These are phyloP conservation scores for Sitobion miscanthi DNA, from an alignment of 1,140 invertebrate genomes.

Conservation along the genomic window DNA sequence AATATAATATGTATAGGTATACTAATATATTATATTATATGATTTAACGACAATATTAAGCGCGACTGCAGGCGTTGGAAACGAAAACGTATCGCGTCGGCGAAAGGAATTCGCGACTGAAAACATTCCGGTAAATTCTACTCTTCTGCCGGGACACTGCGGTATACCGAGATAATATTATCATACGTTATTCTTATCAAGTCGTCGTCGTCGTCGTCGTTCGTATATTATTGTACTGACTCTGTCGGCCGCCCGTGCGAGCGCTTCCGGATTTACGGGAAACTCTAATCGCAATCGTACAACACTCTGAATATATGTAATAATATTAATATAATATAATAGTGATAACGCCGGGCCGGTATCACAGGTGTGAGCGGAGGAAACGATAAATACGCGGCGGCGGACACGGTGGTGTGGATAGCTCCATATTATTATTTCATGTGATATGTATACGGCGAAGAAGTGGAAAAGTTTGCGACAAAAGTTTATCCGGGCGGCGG, in stretches of 20 bases:
- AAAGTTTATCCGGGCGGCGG: conserved; percentile 27
- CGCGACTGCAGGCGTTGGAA: background rate
- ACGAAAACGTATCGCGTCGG: background rate
- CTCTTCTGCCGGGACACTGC: background rate
- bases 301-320: background rate
- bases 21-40: no score
- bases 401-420: background rate
- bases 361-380: background rate
- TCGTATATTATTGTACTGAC: background rate
- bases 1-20: no score
- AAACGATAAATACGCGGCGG: background rate
- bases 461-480: conserved; percentile 43
- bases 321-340: background rate
- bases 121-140: background rate
- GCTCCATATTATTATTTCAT: background rate
- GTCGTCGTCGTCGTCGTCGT: background rate
- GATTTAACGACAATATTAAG: background rate
- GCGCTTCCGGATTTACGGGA: background rate
- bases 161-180: no score
- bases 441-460: background rate
- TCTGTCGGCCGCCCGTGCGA: background rate
- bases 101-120: background rate
- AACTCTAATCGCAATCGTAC: background rate
- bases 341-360: background rate
- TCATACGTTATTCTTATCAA: background rate